Base-by-base conservation (phyloP, 2,113 vertebrate genomes). In the Istiophorus platypterus region DNA sequence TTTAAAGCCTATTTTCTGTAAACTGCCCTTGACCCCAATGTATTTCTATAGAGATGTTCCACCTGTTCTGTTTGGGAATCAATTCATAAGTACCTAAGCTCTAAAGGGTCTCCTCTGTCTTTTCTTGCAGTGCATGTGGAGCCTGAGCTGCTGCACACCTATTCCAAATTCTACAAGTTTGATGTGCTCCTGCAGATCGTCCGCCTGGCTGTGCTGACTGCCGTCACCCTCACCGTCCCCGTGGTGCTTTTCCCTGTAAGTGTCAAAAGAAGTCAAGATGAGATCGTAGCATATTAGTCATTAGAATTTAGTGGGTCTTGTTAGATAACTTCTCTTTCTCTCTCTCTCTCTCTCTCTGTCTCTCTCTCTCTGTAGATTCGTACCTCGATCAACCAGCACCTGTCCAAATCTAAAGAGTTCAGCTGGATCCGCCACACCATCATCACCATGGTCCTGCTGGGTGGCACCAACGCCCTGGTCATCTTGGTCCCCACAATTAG, bases 231-330 rank as follows among this genome's bases (percentile, higher is more conserved):
- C 72, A 99, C 98, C 4, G 98, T 99, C 1, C 98, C 98, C 4
- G 98, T 99, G 9, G 97, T 99, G 56, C 96, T 99, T 84, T 99
- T 99, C 90, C 98, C 98, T 1, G 98, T 99, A 94, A 96, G 97
- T 96, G 26, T 67, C 26, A 11, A 15, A 15, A 29, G 10, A 8
- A 2, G 11, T 9, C 0, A 0, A 9, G 2, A 3, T n/a, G 7
- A 29, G 1, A 12, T 52, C n/a, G 9, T 4, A 13, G 2, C 17
- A 8, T 3, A 22, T 18, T 4, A 3, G 29, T 18, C 2, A 7
- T 1, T 0, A n/a, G 26, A 27, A 7, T 49, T 27, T 0, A 24
- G 10, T 1, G 8, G 34, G 14, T 63, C 63, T 8, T 11, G 18
- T 3, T 1, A 9, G 4, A 2, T 78, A 49, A 87, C 52, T 39